A percentile compares a stretch with the other conserved stretches of the same genome.
These are phyloP conservation scores for Boloria euphrosyne DNA, from an alignment of 2,888 invertebrate genomes.

Conservation along the genomic window DNA sequence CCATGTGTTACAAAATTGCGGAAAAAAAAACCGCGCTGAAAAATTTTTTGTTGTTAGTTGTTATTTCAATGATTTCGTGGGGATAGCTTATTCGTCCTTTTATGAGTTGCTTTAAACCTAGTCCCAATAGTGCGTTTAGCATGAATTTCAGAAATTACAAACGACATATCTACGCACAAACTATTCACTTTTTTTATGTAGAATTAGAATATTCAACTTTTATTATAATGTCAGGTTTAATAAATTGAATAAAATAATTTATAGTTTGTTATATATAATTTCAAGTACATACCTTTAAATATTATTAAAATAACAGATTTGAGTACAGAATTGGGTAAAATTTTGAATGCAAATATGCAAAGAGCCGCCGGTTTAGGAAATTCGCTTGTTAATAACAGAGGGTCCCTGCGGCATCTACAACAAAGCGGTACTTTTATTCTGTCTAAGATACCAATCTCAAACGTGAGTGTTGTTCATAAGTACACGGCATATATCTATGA, in stretches of 20 bases:
- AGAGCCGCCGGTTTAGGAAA: slow-evolving; percentile 46
- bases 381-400: slow-evolving; percentile 65
- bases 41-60: no score
- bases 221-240: background rate
- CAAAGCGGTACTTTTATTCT: slow-evolving; percentile 79
- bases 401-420: slow-evolving; percentile 73
- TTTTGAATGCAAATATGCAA: slow-evolving; percentile 32
- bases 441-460: slow-evolving; percentile 76
- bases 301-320: background rate
- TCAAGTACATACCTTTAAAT: background rate
- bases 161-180: no score
- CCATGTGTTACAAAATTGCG: no score
- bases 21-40: no score
- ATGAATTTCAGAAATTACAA: no score
- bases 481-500: slow-evolving; percentile 79
- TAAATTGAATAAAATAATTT: background rate
- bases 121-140: no score
- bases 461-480: slow-evolving; percentile 80
- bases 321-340: background rate
- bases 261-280: background rate
- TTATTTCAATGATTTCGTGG: no score
- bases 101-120: no score
- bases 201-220: no score
- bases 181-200: no score
- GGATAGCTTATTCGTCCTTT: no score